Conservation (phyloP, 2,113 vertebrate species). For the Noctilio leporinus region DNA sequence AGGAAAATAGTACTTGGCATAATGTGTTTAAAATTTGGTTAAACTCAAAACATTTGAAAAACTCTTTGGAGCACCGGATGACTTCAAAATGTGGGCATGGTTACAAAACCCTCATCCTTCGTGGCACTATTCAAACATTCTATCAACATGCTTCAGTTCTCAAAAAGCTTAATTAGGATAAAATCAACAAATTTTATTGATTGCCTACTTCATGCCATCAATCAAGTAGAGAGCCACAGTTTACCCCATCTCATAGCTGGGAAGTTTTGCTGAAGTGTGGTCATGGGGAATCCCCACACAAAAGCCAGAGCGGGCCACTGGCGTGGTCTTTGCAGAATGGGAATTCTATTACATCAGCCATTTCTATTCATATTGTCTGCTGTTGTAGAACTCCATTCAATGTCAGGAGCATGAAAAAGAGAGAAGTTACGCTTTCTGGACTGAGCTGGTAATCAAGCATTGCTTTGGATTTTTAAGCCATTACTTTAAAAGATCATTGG, state of each 20-base stretch:
- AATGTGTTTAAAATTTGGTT: conserved; percentile 73
- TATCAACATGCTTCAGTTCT: conserved; percentile 52
- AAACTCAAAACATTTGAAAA: conserved; percentile 75
- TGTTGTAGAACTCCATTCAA: background rate
- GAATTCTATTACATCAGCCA: background rate
- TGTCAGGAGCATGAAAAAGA: conserved; percentile 7
- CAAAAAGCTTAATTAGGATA: conserved; percentile 55
- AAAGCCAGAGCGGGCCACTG: background rate
- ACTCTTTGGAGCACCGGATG: conserved; percentile 52
- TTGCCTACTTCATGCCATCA: conserved; percentile 34
- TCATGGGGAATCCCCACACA: background rate
- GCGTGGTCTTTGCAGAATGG: background rate
- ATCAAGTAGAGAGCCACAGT: background rate
- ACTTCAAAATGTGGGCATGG: conserved; percentile 58
- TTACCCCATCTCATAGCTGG: background rate
- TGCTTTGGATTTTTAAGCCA: conserved; percentile 29
- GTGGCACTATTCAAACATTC: conserved; percentile 19
- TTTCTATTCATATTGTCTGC: background rate
- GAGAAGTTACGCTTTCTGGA: background rate
- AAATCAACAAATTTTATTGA: conserved; percentile 61
- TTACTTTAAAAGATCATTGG: conserved; percentile 45
- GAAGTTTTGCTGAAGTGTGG: background rate
- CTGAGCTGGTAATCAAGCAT: background rate
- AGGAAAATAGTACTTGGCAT: conserved; percentile 70
- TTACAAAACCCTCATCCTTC: conserved; percentile 33